phyloP scores from a whole-genome alignment of 2,888 invertebrate species.

The Microchrysa polita region DNA sequence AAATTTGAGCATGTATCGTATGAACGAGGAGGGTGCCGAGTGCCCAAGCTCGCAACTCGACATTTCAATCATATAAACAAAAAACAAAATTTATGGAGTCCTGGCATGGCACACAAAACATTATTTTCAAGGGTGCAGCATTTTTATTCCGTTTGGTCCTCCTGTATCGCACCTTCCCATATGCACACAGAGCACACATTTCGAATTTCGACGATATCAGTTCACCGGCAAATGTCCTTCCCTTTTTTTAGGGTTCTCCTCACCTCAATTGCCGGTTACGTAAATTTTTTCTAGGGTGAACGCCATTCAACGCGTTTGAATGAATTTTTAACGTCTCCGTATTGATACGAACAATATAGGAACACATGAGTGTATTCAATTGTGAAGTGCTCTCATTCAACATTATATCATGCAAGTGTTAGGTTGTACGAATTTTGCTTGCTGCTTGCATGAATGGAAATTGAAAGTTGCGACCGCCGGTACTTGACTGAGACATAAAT shows the following conservation, averaged over 20 bases:
- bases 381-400: too few species aligned
- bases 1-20: constrained; percentile 4
- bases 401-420: background rate
- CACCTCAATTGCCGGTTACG: too few species aligned
- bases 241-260: too few species aligned
- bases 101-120: background rate
- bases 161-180: background rate
- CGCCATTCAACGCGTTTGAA: too few species aligned
- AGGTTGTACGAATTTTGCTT: background rate
- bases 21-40: background rate
- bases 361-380: too few species aligned
- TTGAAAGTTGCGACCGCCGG: constrained; percentile 16
- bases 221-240: background rate
- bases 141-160: background rate
- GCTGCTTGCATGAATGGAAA: background rate
- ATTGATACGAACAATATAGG: too few species aligned
- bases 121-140: background rate
- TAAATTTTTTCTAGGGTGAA: too few species aligned
- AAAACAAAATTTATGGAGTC: background rate
- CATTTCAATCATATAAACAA: background rate
- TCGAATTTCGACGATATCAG: background rate
- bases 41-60: too few species aligned
- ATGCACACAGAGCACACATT: too few species aligned
- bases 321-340: too few species aligned
- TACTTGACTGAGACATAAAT: too few species aligned